Percentiles rank a stretch among this genome's conserved stretches.
Evolutionary conservation across 2,113 vertebrate species (phyloP).

Genomic region (Zeus faber): DNA sequence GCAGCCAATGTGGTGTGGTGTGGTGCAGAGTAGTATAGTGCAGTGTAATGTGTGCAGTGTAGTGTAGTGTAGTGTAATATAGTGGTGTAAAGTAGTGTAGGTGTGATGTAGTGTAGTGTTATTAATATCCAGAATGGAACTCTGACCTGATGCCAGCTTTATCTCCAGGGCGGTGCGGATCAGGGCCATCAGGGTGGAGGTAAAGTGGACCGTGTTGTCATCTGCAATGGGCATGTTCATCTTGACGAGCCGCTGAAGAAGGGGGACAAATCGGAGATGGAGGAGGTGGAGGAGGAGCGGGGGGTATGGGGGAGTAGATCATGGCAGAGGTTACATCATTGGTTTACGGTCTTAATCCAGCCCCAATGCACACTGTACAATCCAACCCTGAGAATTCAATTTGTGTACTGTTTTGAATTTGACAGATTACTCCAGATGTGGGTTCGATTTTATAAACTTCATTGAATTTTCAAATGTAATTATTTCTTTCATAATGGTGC

Average conservation of each 20-base stretch:
- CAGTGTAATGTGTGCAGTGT: no score
- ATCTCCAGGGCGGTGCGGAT: slow-evolving; percentile 92
- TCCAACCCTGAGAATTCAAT: slow-evolving; percentile 54
- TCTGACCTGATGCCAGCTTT: slow-evolving; percentile 87
- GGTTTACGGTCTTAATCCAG: slow-evolving; percentile 16
- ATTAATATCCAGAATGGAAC: no score
- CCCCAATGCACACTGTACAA: slow-evolving; percentile 32
- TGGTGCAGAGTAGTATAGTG: no score
- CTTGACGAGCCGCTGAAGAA: slow-evolving; percentile 85
- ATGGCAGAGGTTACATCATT: slow-evolving; percentile 6
- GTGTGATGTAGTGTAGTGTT: no score
- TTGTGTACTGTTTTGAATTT: slow-evolving; percentile 62
- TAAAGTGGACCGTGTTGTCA: slow-evolving; percentile 90
- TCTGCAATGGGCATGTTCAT: slow-evolving; percentile 97
- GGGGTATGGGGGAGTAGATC: background rate
- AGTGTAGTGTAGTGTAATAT: no score
- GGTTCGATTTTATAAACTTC: background rate
- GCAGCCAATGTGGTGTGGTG: no score
- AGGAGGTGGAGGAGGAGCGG: slow-evolving; percentile 3
- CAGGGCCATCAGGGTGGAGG: slow-evolving; percentile 90
- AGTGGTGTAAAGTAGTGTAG: no score
- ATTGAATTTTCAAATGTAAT: no score
- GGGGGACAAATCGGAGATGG: slow-evolving; percentile 21
- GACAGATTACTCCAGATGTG: background rate
- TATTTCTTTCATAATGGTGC: no score